Evolutionary conservation across 2,113 vertebrate genomes (phyloP).

Genomic region (Poeciliopsis turrubarensis): DNA sequence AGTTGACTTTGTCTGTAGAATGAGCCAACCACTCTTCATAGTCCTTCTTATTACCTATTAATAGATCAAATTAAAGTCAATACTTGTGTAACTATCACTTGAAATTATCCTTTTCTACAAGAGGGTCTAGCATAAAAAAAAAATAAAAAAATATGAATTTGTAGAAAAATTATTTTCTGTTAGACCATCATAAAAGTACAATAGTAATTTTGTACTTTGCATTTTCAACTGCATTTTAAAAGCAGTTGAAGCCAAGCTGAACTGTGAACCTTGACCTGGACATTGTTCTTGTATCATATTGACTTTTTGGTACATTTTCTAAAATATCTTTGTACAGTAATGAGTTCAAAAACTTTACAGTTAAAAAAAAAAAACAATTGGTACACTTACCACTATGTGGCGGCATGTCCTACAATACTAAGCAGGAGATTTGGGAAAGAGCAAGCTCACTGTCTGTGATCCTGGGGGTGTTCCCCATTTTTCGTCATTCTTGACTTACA

Average conservation of each 20-base stretch:
- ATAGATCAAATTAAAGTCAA: background rate
- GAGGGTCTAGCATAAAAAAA: too few species aligned
- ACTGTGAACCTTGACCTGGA: too few species aligned
- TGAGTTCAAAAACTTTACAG: too few species aligned
- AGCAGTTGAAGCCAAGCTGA: too few species aligned
- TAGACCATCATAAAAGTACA: background rate
- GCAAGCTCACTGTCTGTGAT: background rate
- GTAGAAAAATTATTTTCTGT: background rate
- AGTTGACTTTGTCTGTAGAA: conserved; percentile 40
- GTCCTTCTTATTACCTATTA: conserved; percentile 71
- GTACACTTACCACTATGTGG: background rate
- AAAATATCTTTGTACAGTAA: too few species aligned
- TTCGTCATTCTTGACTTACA: conserved; percentile 68
- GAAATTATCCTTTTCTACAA: too few species aligned
- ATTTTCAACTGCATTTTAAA: too few species aligned
- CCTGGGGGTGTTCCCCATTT: too few species aligned
- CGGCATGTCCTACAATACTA: background rate
- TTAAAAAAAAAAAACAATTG: too few species aligned
- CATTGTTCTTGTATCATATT: too few species aligned
- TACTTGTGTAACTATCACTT: background rate
- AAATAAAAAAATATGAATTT: too few species aligned
- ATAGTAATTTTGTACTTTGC: background rate
- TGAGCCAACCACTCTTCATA: conserved; percentile 85
- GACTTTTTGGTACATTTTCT: too few species aligned
- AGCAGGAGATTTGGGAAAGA: background rate